Evolutionary conservation across 1,140 invertebrate species (phyloP), one percentile per base, ranked within the genome.

Genomic region (Hyposmocoma kahamanoa): DNA sequence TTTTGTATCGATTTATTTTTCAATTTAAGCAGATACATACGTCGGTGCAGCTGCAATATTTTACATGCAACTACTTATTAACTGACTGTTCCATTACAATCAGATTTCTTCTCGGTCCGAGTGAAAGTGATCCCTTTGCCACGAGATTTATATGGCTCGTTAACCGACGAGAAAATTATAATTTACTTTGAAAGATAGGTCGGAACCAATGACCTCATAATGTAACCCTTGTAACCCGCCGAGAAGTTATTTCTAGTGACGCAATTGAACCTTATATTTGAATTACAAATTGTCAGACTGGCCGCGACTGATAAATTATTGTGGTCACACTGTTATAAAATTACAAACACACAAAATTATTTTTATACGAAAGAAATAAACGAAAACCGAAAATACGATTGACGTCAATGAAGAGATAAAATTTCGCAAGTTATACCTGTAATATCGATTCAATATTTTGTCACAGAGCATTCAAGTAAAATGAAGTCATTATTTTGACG

Each of bases 121-220:
- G 78, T 72, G 78, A 82, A 82, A 82, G 78, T 82, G 75, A 74
- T 76, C 69, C 62, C 59, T 70, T 70, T 66, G 59, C 58, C 58
- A 8, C 55, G 49, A 72, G 71, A 79, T 79, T 73, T 72, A 79
- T 76, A 62, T 39, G 53, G 46, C 56, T 65, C 70, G 64, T 76
- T 70, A 66, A 55, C 53, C 42, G 57, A 54, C 56, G 46, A 58
- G 60, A 44, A 67, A 66, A 72, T 65, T 59, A 74, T 70, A 63
- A 65, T 67, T 65, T 59, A 65, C 66, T 66, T 52, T 62, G 42
- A 55, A 59, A 72, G 65, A 71, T 76, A 67, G 71, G 67, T 68
- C 58, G 56, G 56, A 53, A 60, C 52, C 50, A 59, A 66, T 66
- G 65, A 66, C 62, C 55, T 62, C 50, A 53, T 41, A 42, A 13